Base-by-base conservation (phyloP, 2,888 invertebrate species). In the Anthophora plumipes region DNA sequence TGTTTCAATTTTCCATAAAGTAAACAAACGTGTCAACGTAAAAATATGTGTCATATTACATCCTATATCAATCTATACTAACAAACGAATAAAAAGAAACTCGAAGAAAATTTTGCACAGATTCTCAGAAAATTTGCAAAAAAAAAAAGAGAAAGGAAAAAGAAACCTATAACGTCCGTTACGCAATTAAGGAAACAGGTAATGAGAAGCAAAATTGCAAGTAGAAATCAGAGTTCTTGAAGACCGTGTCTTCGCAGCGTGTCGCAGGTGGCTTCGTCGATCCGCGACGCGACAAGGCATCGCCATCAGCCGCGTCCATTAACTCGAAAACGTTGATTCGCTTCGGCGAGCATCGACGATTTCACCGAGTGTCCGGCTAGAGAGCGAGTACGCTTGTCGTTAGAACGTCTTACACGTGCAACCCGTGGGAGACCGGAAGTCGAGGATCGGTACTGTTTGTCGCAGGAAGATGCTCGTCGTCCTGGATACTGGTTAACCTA, bases 271-370 rank as follows among this genome's bases (percentile, higher is more conserved):
- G 89, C 89, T 91, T 90, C 90, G 89, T 80, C 91, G 91, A 91
- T 90, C 91, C 91, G 91, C 90, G 89, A 93, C 92, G 91, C 87
- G 90, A 93, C 93, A 93, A 92, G 93, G 91, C 91, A 92, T 92
- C 88, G 91, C 93, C 93, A 93, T 93, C 93, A 92, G 91, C 71
- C 9, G 87, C 89, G 90, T 85, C 92, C 92, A 92, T 93, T 93
- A 92, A 86, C 87, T 89, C 88, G 85, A 64, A 85, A 83, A 85
- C 83, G 80, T 79, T 76, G 80, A 79, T 77, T 68, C 85, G 85
- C 74, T 73, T 72, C 86, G 87, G 64, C 77, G 88, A 80, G 75
- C 85, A 83, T 85, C 84, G 69, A 83, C 77, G 54, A 82, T 85
- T 85, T 85, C 68, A 71, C 78, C 64, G 70, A 77, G 72, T 59